Percentiles rank a stretch among this genome's conserved stretches.
Conservation (phyloP, 1,140 invertebrate species). For the Scaptomyza hsui region DNA sequence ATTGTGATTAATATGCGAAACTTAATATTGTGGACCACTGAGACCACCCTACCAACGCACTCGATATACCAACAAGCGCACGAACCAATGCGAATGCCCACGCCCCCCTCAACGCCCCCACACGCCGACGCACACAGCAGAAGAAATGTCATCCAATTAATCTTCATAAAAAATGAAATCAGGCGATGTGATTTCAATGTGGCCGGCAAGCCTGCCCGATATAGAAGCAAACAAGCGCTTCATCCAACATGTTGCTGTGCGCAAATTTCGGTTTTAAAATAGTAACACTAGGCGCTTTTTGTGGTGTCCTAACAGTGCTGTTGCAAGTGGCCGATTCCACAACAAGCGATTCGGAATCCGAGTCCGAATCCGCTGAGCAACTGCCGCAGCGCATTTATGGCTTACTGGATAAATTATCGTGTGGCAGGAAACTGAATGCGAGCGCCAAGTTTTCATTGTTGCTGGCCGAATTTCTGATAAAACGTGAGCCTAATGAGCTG, state of each 20-base stretch:
- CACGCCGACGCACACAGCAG: constrained; percentile 26
- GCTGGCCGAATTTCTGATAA: constrained; percentile 70
- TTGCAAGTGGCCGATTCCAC: constrained; percentile 7
- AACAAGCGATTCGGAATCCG: not conserved
- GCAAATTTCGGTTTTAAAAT: constrained; percentile 43
- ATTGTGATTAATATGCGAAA: constrained; percentile 77
- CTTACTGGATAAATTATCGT: constrained; percentile 55
- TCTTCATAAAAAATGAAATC: constrained; percentile 76
- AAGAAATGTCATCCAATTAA: constrained; percentile 71
- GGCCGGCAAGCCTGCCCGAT: constrained; percentile 15
- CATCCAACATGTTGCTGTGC: constrained; percentile 61
- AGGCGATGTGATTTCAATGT: constrained; percentile 67
- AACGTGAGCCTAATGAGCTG: constrained; percentile 70
- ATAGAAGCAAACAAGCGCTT: constrained; percentile 49
- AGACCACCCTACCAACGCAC: constrained; percentile 25
- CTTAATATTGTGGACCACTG: constrained; percentile 60
- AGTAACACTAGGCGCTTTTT: constrained; percentile 38
- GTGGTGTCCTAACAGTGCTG: constrained; percentile 10
- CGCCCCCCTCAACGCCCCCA: not conserved
- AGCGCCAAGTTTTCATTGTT: constrained; percentile 66
- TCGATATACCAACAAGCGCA: constrained; percentile 44
- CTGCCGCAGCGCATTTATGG: constrained; percentile 55
- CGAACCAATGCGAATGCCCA: constrained; percentile 1
- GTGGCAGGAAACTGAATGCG: constrained; percentile 40
- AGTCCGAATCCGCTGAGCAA: constrained; percentile 24